Conservation (phyloP, 1,140 invertebrate genomes). For the Tetramorium alpestre region DNA sequence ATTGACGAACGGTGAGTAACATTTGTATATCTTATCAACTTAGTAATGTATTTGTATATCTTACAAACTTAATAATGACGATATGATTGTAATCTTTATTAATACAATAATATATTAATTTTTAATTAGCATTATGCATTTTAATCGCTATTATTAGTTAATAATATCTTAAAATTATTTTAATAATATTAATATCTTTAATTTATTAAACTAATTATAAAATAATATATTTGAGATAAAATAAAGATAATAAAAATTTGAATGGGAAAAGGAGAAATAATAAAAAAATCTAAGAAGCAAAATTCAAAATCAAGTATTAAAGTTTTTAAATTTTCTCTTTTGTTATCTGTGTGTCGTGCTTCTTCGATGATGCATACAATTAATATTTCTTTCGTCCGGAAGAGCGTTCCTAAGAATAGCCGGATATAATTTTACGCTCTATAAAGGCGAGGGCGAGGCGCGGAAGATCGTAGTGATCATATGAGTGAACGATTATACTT, state of each 20-base stretch:
- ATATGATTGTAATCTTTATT: background rate
- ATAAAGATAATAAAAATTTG: background rate
- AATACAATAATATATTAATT: background rate
- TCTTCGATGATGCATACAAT: constrained; percentile 47
- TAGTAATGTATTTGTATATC: background rate
- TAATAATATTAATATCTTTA: too few species aligned
- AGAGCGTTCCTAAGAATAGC: constrained; percentile 2
- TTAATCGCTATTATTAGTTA: background rate
- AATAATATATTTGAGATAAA: background rate
- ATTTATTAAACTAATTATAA: background rate
- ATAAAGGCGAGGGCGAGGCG: constrained; percentile 56
- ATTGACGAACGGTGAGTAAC: constrained; percentile 75
- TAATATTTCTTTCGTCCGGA: constrained; percentile 31
- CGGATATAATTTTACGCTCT: constrained; percentile 72
- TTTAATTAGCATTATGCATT: background rate
- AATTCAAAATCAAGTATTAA: background rate
- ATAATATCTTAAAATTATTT: background rate
- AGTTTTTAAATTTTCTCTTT: background rate
- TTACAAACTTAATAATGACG: background rate
- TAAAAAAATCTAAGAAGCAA: background rate
- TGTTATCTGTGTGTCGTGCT: background rate
- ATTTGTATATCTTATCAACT: constrained; percentile 4
- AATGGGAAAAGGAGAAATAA: background rate
- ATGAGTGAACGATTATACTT: constrained; percentile 36
- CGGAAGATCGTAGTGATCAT: constrained; percentile 21